Percentiles rank a stretch among this genome's conserved stretches.
Evolutionary conservation across 2,797 vertebrate genomes (phyloP).

Genomic region (Bufotes viridis): DNA sequence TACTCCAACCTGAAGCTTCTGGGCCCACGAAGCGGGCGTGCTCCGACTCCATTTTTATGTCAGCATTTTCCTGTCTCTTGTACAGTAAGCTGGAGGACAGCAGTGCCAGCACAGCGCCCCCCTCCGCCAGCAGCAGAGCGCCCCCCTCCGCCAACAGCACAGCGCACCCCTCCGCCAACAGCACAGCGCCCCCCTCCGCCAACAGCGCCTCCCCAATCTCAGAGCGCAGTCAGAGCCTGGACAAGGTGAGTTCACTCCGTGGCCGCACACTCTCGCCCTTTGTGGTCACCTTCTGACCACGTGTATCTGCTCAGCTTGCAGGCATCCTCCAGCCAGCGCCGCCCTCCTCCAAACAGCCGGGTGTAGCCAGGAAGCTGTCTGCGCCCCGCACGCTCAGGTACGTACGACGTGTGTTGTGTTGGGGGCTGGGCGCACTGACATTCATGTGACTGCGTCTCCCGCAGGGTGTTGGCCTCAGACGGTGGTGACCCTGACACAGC

Average conservation of each 20-base stretch:
- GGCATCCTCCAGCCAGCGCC: constrained; percentile 71
- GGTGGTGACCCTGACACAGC: not conserved
- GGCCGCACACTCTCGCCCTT: too few relatives aligned
- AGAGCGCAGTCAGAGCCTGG: not conserved
- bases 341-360: constrained; percentile 76
- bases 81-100: not conserved
- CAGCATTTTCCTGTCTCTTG: not conserved
- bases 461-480: not conserved
- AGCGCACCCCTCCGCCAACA: not conserved
- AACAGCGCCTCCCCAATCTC: not conserved
- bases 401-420: constrained; percentile 64
- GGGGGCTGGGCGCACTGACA: not conserved
- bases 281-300: not conserved
- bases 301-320: not conserved
- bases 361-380: constrained; percentile 77
- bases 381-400: constrained; percentile 86
- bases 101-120: not conserved
- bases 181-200: too few relatives aligned
- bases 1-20: too few relatives aligned
- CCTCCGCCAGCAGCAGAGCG: not conserved
- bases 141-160: not conserved
- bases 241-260: not conserved
- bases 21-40: too few relatives aligned
- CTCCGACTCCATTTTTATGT: too few relatives aligned
- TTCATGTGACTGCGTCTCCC: not conserved